Base-by-base conservation (phyloP, 2,888 invertebrate species). In the Papilio gigon region DNA sequence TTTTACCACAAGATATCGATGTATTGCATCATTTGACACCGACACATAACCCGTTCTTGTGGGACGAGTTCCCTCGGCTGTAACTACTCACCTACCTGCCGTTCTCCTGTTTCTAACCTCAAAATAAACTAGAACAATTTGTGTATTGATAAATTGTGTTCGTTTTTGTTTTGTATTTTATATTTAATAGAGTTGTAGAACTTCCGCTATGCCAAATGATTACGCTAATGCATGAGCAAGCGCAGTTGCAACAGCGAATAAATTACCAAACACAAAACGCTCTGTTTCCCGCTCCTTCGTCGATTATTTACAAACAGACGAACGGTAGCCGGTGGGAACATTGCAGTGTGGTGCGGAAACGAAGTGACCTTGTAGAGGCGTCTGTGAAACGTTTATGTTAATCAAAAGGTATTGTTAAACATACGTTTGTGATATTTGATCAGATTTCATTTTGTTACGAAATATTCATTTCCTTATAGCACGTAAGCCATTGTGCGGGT, bases 221-320 rank as follows among this genome's bases (percentile, higher is more conserved):
- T 40, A 60, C 40, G 37, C 37, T 37, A 40, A 25, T 40, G n/a
- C 22, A 60, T 47, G 11, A 47, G 59, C 50, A 20, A 50, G 8
- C 22, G n/a, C 17, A 35, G 33, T 60, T 60, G 50, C 60, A 67
- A 66, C 20, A 66, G 33, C 65, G 25, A 58, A 30, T 58, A 20
- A 42, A 59, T 59, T 59, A 35, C 33, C 25, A 59, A 59, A 66
- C 33, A 50, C 27, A 60, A 17, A 67, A 60, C 60, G 60, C 50
- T 60, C 66, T 59, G 60, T 47, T 60, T 59, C 66, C 17, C 35
- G 17, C 22, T 40, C 17, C 17, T 22, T 33, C 42, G 59, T 40
- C n/a, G 56, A 25, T 56, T 59, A 59, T 59, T 66, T 66, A 66
- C 66, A 47, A 67, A 67, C 65, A 59, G 20, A 58, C 60, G 22